Base-by-base conservation (phyloP, 2,113 vertebrate species). In the Zapornia atra region DNA sequence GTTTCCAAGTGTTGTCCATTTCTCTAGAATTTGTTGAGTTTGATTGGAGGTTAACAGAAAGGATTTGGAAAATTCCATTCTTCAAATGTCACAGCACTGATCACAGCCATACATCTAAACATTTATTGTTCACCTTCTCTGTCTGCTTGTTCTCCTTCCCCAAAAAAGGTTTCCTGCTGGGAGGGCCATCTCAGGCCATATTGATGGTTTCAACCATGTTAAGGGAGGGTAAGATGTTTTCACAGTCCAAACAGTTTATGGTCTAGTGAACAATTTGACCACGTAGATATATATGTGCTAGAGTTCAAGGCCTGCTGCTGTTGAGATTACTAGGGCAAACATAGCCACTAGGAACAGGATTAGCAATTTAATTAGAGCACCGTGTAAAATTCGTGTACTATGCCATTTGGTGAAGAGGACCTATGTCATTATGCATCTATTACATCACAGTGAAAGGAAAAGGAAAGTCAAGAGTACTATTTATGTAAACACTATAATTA, bases 321-420 rank as follows among this genome's bases (percentile, higher is more conserved):
- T 91, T 70, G 33, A 54, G 38, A 68, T 78, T 77, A 34, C 64
- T 63, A 78, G 40, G 54, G 70, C 66, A 80, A 89, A 85, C 0
- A 0, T 53, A 60, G 40, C 83, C 68, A 17, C 5, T 81, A 66
- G 69, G 66, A 91, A 44, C 8, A 72, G 33, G 65, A 84, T 71
- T 86, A 96, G 53, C 48, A 86, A 79, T 82, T 93, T 88, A 83
- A 86, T 92, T 86, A 95, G 88, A 86, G 78, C 34, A 40, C 10
- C 0, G 19, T 86, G 80, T 88, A 92, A 91, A 88, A 90, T 88
- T 78, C 16, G 50, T 76, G 61, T 64, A 17, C 21, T 56, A 6
- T 86, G n/a, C 75, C 4, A 79, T 78, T 90, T 61, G 9, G 44
- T 82, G 56, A 84, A 44, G 15, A 75, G 25, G 64, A 66, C 24